phyloP scores from a whole-genome alignment of 1,140 invertebrate species.

The Ceratosolen fusciceps region DNA sequence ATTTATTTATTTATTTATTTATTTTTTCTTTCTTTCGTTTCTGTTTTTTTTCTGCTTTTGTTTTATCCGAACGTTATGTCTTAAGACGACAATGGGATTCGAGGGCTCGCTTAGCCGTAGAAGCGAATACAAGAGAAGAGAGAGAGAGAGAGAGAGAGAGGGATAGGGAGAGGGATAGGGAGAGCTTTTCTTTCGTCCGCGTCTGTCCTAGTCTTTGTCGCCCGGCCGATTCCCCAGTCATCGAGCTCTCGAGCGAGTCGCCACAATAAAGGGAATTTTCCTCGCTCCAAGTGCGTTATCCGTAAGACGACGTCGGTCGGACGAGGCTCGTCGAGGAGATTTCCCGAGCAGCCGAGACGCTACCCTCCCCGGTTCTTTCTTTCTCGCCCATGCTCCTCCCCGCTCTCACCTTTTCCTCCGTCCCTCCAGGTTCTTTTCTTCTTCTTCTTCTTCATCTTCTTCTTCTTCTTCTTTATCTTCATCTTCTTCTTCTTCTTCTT shows the following conservation, averaged over 20 bases:
- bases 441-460: background rate
- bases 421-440: slow-evolving; percentile 1
- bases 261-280: background rate
- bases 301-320: slow-evolving; percentile 3
- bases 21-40: too few species aligned
- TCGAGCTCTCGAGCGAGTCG: background rate
- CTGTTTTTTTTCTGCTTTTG: too few species aligned
- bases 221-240: background rate
- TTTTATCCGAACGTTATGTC: background rate
- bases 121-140: too few species aligned
- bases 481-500: too few species aligned
- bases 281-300: slow-evolving; percentile 3
- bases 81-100: background rate
- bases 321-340: background rate
- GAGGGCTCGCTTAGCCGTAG: background rate
- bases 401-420: background rate
- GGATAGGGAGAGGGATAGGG: too few species aligned
- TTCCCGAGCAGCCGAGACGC: slow-evolving; percentile 5
- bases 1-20: too few species aligned
- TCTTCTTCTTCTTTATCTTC: background rate
- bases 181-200: background rate
- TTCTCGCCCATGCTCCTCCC: background rate
- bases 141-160: too few species aligned
- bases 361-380: background rate
- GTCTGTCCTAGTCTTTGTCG: background rate